These are phyloP conservation scores for Gortyna flavago DNA, from an alignment of 2,888 invertebrate species.

Conservation along the genomic window DNA sequence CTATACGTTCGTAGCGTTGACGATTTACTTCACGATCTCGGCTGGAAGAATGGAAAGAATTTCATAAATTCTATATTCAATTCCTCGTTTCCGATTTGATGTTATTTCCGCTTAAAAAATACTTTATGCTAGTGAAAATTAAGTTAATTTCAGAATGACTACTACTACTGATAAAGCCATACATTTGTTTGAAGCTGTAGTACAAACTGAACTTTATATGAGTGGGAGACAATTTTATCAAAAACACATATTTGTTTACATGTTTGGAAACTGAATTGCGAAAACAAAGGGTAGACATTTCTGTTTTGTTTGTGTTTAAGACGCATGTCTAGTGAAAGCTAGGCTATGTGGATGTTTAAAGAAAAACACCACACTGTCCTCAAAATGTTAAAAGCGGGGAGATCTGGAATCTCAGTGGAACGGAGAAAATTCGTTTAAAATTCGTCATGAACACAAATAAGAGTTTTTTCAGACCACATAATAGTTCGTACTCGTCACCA, in stretches of 20 bases:
- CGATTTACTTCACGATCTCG: constrained; percentile 99
- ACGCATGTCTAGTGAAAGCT: no score
- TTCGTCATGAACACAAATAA: neutral
- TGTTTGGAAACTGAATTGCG: no score
- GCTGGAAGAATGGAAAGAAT: neutral
- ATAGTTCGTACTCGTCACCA: no score
- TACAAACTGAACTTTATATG: neutral
- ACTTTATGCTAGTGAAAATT: neutral
- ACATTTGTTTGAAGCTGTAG: neutral
- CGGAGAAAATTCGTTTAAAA: no score
- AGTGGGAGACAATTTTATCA: no score
- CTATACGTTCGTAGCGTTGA: constrained; percentile 96
- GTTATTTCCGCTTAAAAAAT: neutral
- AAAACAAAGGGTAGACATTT: no score
- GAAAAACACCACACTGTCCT: no score
- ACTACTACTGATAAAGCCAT: neutral
- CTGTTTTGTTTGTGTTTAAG: no score
- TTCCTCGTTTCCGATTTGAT: neutral
- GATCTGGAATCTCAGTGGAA: no score
- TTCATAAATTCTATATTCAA: neutral
- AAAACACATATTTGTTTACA: neutral
- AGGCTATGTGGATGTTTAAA: no score
- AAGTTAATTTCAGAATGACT: neutral
- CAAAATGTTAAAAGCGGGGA: no score
- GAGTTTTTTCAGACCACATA: neutral